Percentiles rank a stretch among this genome's conserved stretches.
Evolutionary conservation across 2,888 invertebrate genomes (phyloP).

Genomic region (Brenthis hecate): DNA sequence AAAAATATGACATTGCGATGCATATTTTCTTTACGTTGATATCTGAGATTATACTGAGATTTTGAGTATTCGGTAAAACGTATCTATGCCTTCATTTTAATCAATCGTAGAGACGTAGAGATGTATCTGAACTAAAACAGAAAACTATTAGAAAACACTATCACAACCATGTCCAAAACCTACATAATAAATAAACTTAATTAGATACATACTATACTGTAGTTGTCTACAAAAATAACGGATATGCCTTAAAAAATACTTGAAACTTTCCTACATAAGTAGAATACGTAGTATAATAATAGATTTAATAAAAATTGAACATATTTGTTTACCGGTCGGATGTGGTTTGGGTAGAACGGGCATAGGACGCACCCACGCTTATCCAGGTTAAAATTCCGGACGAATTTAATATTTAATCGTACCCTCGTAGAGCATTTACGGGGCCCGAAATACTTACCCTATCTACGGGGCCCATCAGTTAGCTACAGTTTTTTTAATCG

Average conservation of each 20-base stretch:
- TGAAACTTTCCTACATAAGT: conserved; percentile 26
- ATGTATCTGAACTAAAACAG: too few species aligned
- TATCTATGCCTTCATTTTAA: too few species aligned
- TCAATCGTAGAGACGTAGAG: too few species aligned
- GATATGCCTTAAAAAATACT: conserved; percentile 1
- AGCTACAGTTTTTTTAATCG: conserved; percentile 76
- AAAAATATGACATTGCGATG: too few species aligned
- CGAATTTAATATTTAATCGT: conserved; percentile 81
- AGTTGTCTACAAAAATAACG: background rate
- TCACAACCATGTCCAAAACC: background rate
- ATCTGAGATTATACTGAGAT: too few species aligned
- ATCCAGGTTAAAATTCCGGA: conserved; percentile 79
- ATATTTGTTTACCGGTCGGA: conserved; percentile 66
- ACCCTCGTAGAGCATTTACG: conserved; percentile 81
- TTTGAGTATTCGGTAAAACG: too few species aligned
- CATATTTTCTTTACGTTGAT: too few species aligned
- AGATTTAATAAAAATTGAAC: conserved; percentile 61
- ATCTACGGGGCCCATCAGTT: conserved; percentile 53
- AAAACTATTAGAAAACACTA: too few species aligned
- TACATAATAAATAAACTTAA: too few species aligned
- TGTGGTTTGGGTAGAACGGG: conserved; percentile 60
- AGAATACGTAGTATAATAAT: conserved; percentile 42
- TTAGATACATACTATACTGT: too few species aligned
- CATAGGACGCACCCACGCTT: conserved; percentile 48
- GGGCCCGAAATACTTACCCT: conserved; percentile 63